Conservation (phyloP, 2,113 vertebrate species). For the Taurulus bubalis region DNA sequence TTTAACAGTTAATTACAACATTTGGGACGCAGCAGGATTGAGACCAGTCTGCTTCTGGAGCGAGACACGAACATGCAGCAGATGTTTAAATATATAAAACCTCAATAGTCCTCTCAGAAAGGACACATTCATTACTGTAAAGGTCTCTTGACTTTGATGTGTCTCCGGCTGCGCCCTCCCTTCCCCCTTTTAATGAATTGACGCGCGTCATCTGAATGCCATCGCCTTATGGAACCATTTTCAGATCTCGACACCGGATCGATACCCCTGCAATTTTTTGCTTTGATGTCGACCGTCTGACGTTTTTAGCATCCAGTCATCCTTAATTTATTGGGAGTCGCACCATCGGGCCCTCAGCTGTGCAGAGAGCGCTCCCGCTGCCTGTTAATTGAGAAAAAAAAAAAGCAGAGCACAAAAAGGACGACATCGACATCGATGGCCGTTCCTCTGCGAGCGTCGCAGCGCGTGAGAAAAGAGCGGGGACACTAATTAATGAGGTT, state of each 20-base stretch:
- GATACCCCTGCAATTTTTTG: conserved; percentile 57
- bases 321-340: conserved; percentile 56
- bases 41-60: neutral
- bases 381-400: conserved; percentile 29
- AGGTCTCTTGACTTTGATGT: conserved; percentile 80
- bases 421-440: neutral
- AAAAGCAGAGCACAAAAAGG: neutral
- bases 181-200: conserved; percentile 51
- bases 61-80: conserved; percentile 19
- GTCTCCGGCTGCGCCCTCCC: conserved; percentile 38
- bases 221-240: conserved; percentile 59
- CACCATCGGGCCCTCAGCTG: conserved; percentile 38
- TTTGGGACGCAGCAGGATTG: conserved; percentile 15
- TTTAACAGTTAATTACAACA: conserved; percentile 11
- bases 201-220: conserved; percentile 71
- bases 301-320: conserved; percentile 70
- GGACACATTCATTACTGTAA: conserved; percentile 83
- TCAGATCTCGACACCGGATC: conserved; percentile 56
- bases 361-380: neutral
- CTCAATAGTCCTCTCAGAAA: conserved; percentile 75
- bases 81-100: conserved; percentile 58
- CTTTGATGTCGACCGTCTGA: conserved; percentile 67
- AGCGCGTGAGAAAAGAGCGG: neutral
- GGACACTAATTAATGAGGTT: conserved; percentile 17
- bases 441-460: neutral